These are phyloP conservation scores for Pecten maximus DNA, from an alignment of 2,888 invertebrate species.

Conservation along the genomic window DNA sequence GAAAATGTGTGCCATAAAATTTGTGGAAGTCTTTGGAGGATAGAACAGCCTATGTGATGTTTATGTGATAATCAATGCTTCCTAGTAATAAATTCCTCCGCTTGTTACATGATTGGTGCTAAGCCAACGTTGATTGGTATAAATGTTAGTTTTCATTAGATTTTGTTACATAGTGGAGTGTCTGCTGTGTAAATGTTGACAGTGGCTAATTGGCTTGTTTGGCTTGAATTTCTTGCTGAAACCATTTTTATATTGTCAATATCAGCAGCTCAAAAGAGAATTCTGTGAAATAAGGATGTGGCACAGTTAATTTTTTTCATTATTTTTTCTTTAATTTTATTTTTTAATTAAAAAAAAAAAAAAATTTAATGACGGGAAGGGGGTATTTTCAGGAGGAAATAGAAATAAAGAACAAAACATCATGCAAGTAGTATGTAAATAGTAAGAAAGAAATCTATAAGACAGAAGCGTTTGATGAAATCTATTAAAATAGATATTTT, in stretches of 20 bases:
- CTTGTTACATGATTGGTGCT: background rate
- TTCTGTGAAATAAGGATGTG: background rate
- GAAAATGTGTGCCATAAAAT: background rate
- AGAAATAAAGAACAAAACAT: too few relatives aligned
- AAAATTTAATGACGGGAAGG: too few relatives aligned
- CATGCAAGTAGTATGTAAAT: too few relatives aligned
- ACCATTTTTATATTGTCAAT: background rate
- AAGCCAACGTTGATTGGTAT: background rate
- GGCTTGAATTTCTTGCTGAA: background rate
- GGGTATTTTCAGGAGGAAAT: too few relatives aligned
- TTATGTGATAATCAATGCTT: constrained; percentile 11
- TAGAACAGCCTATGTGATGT: background rate
- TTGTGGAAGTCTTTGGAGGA: background rate
- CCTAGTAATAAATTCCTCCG: background rate
- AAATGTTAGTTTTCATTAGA: constrained; percentile 16
- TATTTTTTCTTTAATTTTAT: too few relatives aligned
- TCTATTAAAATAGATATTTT: too few relatives aligned
- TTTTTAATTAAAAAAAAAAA: too few relatives aligned
- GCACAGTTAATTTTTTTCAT: too few relatives aligned
- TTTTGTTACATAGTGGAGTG: background rate
- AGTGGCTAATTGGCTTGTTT: background rate
- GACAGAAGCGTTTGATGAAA: too few relatives aligned
- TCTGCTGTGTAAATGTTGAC: background rate
- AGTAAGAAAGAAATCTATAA: too few relatives aligned
- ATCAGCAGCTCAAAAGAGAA: background rate